Conservation (phyloP, 2,113 vertebrate genomes). For the Lamprotornis superbus region DNA sequence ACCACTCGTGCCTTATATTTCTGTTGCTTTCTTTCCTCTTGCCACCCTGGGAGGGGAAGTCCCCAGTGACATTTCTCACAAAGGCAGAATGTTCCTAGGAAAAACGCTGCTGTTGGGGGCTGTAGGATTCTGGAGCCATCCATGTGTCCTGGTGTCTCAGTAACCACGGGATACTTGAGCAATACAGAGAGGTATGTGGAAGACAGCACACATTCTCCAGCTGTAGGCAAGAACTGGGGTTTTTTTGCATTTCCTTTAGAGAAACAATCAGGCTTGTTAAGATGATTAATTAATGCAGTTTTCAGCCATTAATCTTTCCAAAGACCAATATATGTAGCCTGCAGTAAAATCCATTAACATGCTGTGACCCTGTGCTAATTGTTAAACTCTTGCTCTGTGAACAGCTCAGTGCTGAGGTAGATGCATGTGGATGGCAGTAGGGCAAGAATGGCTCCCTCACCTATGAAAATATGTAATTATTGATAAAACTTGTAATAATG, state of each 20-base stretch:
- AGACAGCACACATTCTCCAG: not conserved
- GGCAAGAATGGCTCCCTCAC: not conserved
- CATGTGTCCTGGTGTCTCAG: not conserved
- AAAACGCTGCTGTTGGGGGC: not conserved
- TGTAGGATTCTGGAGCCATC: not conserved
- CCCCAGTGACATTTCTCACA: not conserved
- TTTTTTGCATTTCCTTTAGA: not conserved
- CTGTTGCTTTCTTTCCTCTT: not conserved
- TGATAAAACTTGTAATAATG: not conserved
- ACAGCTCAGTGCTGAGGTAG: not conserved
- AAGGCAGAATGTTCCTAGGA: not conserved
- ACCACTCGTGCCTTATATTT: rapidly evolving
- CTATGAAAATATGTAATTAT: not conserved
- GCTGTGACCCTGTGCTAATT: not conserved
- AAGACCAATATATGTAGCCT: not conserved
- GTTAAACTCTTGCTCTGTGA: not conserved
- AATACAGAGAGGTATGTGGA: not conserved
- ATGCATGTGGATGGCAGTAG: not conserved
- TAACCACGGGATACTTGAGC: not conserved
- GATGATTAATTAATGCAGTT: conserved; percentile 36
- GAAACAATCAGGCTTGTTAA: conserved; percentile 8
- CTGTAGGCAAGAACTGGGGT: not conserved
- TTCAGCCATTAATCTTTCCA: conserved; percentile 22
- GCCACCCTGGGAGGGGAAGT: not conserved
- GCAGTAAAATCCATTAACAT: conserved; percentile 8